A percentile compares a stretch with the other conserved stretches of the same genome.
Evolutionary conservation across 2,113 vertebrate species (phyloP).

Genomic region (Poecile atricapillus): DNA sequence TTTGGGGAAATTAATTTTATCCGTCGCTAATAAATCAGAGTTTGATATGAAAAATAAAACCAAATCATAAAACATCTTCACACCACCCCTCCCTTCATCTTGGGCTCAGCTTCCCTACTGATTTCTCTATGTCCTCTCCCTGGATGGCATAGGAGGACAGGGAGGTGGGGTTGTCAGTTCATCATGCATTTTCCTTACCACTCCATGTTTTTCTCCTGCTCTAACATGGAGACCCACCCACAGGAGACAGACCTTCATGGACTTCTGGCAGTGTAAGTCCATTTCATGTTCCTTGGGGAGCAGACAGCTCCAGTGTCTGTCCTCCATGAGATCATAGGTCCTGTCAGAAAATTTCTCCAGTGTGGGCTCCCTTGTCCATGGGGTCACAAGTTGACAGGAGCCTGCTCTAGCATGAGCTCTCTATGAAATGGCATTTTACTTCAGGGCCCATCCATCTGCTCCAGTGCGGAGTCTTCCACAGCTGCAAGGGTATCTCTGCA

Average conservation of each 20-base stretch:
- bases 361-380: accelerated
- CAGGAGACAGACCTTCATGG: accelerated
- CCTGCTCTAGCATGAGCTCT: background rate
- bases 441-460: background rate
- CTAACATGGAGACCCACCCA: accelerated
- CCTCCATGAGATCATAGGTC: background rate
- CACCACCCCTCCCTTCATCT: background rate
- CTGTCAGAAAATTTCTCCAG: background rate
- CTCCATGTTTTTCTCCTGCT: accelerated
- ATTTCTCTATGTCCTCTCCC: background rate
- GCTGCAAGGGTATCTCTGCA: background rate
- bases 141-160: accelerated
- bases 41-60: background rate
- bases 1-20: background rate
- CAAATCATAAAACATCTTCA: background rate
- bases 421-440: background rate
- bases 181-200: background rate
- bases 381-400: background rate
- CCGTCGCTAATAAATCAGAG: background rate
- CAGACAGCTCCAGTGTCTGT: background rate
- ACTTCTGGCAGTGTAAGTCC: background rate
- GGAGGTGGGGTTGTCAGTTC: background rate
- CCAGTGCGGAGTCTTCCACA: accelerated
- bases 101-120: accelerated
- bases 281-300: background rate